Conservation (phyloP, 1,140 invertebrate genomes). For the Neodiprion pinetum region DNA sequence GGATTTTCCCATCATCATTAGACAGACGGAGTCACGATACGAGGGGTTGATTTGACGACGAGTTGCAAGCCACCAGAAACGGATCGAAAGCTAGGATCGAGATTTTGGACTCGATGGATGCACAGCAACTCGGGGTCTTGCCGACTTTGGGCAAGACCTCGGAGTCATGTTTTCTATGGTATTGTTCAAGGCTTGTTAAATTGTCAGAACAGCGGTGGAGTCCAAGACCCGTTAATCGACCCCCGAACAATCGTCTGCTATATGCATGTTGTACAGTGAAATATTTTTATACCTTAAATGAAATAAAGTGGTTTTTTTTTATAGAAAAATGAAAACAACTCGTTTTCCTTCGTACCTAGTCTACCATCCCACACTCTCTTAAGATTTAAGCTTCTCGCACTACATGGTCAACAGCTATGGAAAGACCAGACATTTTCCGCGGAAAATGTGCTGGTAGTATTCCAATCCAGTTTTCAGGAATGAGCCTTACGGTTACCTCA, state of each 20-base stretch:
- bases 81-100: no score
- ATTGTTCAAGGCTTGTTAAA: neutral
- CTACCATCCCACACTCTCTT: constrained; percentile 10
- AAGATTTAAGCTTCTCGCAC: constrained; percentile 5
- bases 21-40: no score
- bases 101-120: no score
- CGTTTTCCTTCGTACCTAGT: neutral
- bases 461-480: no score
- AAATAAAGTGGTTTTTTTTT: constrained; percentile 33
- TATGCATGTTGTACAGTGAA: constrained; percentile 43
- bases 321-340: constrained; percentile 1
- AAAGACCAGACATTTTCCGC: no score
- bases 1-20: neutral
- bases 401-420: no score
- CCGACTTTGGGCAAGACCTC: neutral
- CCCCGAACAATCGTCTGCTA: constrained; percentile 37
- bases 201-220: no score
- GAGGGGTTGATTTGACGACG: no score
- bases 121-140: neutral
- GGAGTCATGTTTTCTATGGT: neutral
- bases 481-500: no score
- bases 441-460: neutral
- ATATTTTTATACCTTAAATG: constrained; percentile 47
- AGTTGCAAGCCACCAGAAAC: no score
- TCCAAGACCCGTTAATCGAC: no score